Base-by-base conservation (phyloP, 2,888 invertebrate species). In the Phortica magna region DNA sequence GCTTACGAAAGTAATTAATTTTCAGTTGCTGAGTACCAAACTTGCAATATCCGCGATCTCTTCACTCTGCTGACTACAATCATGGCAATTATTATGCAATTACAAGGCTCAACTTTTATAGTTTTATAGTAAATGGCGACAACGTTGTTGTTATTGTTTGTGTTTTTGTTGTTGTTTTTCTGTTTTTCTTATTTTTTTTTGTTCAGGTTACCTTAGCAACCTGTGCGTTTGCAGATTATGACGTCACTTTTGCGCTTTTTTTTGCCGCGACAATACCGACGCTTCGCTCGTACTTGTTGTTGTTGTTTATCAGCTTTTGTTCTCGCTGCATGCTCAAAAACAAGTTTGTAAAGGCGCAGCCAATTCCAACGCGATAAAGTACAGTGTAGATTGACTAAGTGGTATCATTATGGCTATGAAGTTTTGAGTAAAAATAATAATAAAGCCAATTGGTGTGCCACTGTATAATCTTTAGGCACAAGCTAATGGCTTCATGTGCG, bases 21-120 rank as follows among this genome's bases (percentile, higher is more conserved):
- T 72, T 39, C 41, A 57, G 41, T 41, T 31, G 31, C 5, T 59
- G 17, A n/a, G 14, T 59, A 19, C 59, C 14, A 19, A 59, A 59
- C 22, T 59, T 59, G 17, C 3, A 17, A 9, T n/a, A 10, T n/a
- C 59, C 9, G 19, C 59, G n/a, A 65, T 12, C 19, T 14, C 59
- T 12, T 59, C 17, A 19, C n/a, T 17, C 19, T 7, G n/a, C 59
- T 17, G 14, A 10, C 17, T 39, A 7, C 39, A 42, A 14, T 70
- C 57, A 79, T 84, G 86, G 86, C 86, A 86, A 88, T 86, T 87
- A 86, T 88, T 86, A 84, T 86, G 88, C 86, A 86, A 86, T 86
- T 86, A 86, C 81, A 73, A 76, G 76, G 74, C 73, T 78, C 70
- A 55, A 71, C 6, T 71, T 71, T 55, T 55, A 55, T 55, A 71